These are phyloP conservation scores for Trichonephila clavipes DNA, from an alignment of 1,140 invertebrate genomes.

Conservation along the genomic window DNA sequence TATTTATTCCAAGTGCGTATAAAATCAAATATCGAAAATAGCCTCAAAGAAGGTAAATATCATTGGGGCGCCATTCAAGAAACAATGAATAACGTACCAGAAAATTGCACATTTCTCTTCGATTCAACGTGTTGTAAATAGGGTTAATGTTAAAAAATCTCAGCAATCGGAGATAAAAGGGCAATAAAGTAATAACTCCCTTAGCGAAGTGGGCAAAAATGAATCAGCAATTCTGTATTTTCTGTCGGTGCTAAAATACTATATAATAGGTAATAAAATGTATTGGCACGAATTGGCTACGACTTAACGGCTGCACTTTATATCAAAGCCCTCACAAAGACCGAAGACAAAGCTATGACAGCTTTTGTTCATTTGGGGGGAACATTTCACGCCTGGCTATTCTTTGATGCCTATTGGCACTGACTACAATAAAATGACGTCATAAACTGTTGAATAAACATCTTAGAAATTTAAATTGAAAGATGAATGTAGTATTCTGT, in stretches of 20 bases:
- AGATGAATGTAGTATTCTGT: background rate
- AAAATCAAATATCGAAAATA: no score
- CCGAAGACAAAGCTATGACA: background rate
- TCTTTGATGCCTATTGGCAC: slow-evolving; percentile 35
- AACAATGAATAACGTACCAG: background rate
- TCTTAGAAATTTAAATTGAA: background rate
- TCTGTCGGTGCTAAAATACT: slow-evolving; percentile 32
- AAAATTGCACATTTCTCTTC: background rate
- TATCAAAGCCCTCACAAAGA: slow-evolving; percentile 15
- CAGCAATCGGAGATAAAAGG: slow-evolving; percentile 18
- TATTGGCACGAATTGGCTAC: slow-evolving; percentile 39
- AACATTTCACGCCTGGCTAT: background rate
- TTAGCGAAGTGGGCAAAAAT: slow-evolving; percentile 1
- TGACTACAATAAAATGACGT: slow-evolving; percentile 6
- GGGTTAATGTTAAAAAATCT: background rate
- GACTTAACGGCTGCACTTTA: slow-evolving; percentile 23
- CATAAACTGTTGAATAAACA: slow-evolving; percentile 47
- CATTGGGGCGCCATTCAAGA: background rate
- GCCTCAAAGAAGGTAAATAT: background rate
- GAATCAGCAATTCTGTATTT: background rate
- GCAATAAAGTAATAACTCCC: slow-evolving; percentile 33
- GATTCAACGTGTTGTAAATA: background rate
- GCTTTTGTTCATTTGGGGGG: slow-evolving; percentile 14
- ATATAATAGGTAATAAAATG: slow-evolving; percentile 47
- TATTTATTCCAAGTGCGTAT: no score